Base-by-base conservation (phyloP, 2,797 vertebrate species). In the Tamandua tetradactyla region DNA sequence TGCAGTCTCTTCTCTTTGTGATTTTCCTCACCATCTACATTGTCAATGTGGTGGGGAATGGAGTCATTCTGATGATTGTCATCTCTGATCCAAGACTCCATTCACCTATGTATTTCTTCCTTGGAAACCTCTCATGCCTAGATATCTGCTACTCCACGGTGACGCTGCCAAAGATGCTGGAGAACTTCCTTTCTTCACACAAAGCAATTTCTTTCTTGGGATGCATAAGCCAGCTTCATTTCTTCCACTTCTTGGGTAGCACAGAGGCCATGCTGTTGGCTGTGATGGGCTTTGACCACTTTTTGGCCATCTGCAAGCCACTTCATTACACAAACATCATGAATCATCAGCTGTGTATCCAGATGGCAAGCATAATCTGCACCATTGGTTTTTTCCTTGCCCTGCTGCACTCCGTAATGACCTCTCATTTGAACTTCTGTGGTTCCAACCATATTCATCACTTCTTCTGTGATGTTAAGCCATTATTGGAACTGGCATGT, bases 141-240 rank as follows among this genome's bases (percentile, higher is more conserved):
- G 96, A 97, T 42, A 93, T 97, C 78, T 96, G 68, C 83, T 97
- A 76, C n/a, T 97, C 97, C 13, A 94, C 78, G 0, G 96, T 96
- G 17, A 97, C 94, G 14, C 59, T 97, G 74, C 96, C 97, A 12
- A 97, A 96, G 75, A 95, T 97, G 89, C 59, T 97, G 7, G 66
- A 89, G 61, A 94, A 93, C 22, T 86, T 97, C 14, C 14, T 97
- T 1, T 87, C 79, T 1, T 97, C 52, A 55, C 17, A 55, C 17
- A 55, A 55, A 55, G 52, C 17, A 55, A 55, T 55, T 55, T 97
- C 95, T 42, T 96, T 95, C 47, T 5, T 40, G 12, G 95, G 94
- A 14, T 97, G 97, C 71, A 88, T 97, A 47, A 61, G 42, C 8
- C 96, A 97, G 61, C 92, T 97, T 11, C 93, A 97, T 68, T 97